phyloP scores from a whole-genome alignment of 2,797 vertebrate species.

The Fistularia commersonii region DNA sequence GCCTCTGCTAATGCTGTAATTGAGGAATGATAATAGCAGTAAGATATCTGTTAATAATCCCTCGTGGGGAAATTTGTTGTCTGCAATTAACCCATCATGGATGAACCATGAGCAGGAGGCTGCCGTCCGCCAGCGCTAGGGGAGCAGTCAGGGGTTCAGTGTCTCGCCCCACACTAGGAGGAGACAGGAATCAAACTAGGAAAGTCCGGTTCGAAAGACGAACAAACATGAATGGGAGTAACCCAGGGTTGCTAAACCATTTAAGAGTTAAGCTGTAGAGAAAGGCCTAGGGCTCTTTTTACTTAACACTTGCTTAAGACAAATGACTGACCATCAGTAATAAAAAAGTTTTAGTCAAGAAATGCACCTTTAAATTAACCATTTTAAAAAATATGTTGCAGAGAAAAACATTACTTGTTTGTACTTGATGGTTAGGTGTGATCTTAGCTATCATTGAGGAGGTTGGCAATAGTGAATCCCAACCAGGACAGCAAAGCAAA shows the following conservation, averaged over 20 bases:
- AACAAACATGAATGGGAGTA: slow-evolving; percentile 30
- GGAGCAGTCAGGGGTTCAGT: too few species aligned
- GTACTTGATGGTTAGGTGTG: too few species aligned
- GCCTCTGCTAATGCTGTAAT: slow-evolving; percentile 68
- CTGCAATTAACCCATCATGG: too few species aligned
- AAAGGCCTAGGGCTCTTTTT: slow-evolving; percentile 39
- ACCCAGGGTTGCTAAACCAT: slow-evolving; percentile 41
- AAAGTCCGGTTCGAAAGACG: too few species aligned
- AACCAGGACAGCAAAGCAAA: slow-evolving; percentile 65
- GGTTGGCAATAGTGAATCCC: slow-evolving; percentile 67
- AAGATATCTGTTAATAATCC: too few species aligned
- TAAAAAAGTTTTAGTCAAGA: slow-evolving; percentile 12
- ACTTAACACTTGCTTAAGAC: slow-evolving; percentile 50
- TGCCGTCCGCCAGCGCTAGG: too few species aligned
- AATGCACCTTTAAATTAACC: slow-evolving; percentile 39
- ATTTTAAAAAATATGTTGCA: slow-evolving; percentile 22
- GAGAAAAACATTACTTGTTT: slow-evolving; percentile 25
- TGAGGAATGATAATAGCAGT: too few species aligned
- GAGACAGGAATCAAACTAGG: too few species aligned
- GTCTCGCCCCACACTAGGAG: too few species aligned
- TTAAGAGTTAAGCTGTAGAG: slow-evolving; percentile 54
- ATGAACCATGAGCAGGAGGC: too few species aligned
- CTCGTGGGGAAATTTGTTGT: too few species aligned
- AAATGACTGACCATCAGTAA: slow-evolving; percentile 8
- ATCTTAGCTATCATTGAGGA: slow-evolving; percentile 61